These are phyloP conservation scores for Hyperopisus bebe DNA, from an alignment of 2,113 vertebrate species.

Conservation along the genomic window DNA sequence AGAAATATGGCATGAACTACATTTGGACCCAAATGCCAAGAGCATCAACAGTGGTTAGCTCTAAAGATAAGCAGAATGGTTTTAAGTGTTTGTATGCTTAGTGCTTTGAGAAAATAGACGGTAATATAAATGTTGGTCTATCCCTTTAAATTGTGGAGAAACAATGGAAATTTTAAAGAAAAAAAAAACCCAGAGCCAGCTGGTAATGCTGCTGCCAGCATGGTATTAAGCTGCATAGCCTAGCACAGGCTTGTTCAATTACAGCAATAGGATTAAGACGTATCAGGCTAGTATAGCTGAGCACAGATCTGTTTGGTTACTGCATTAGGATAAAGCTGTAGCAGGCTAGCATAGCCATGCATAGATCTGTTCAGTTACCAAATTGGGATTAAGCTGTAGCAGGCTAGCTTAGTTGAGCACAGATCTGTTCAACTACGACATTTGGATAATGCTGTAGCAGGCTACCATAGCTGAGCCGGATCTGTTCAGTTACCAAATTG, in stretches of 20 bases:
- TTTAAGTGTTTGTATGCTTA: background rate
- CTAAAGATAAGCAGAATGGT: background rate
- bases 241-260: background rate
- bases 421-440: background rate
- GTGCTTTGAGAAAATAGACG: background rate
- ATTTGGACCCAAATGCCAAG: background rate
- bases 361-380: background rate
- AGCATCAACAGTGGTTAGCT: background rate
- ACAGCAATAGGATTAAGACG: background rate
- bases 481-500: background rate
- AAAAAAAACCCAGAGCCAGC: background rate
- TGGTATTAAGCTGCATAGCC: background rate
- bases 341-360: background rate
- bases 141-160: background rate
- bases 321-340: background rate
- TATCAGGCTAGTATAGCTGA: background rate
- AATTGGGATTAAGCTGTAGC: background rate
- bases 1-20: background rate
- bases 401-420: background rate
- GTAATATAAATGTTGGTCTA: background rate
- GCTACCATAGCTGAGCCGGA: background rate
- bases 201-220: background rate
- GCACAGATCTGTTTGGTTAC: background rate
- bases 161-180: background rate
- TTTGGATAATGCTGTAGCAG: background rate